Base-by-base conservation (phyloP, 1,140 invertebrate genomes). In the Delia radicum region DNA sequence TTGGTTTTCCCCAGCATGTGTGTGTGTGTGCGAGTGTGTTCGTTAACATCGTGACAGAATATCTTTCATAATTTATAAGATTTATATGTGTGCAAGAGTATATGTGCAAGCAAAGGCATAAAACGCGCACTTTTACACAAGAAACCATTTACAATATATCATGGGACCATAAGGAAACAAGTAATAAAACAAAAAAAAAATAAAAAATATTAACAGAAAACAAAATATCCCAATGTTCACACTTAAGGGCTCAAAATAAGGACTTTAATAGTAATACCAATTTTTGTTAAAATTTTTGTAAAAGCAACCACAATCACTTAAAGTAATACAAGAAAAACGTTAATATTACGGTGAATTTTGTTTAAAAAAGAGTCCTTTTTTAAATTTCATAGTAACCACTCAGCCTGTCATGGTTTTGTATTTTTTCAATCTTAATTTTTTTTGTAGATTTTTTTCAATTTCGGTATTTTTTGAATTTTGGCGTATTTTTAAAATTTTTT, bases 31-130 rank as follows among this genome's bases (percentile, higher is more conserved):
- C n/a, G 15, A 21, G 21, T 10, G 29, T 24, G 8, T 28, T 1
- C 33, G 13, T 7, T n/a, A 33, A 24, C 18, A 15, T 69, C 15
- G 29, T 69, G 65, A 33, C 65, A 69, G 65, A 69, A 69, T 69
- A 69, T 69, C 65, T 37, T 69, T 69, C 65, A 69, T 69, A 69
- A 69, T 69, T 69, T 69, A 69, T 33, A 69, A 37, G 65, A 69
- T 69, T 69, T 69, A 69, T 24, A 33, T 21, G n/a, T 21, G 28
- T 15, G 55, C 2, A 8, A 18, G 7, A 37, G 65, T 24, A 37
- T 18, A 24, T 37, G 65, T 10, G 27, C 3, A 8, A 37, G n/a
- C n/a, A n/a, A n/a, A n/a, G n/a, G 10, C n/a, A 28, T 29, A 12
- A 65, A 27, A 65, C 62, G 28, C n/a, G 62, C 26, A 15, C 27